Evolutionary conservation across 2,113 vertebrate genomes (phyloP).

Genomic region (Sterna hirundo): DNA sequence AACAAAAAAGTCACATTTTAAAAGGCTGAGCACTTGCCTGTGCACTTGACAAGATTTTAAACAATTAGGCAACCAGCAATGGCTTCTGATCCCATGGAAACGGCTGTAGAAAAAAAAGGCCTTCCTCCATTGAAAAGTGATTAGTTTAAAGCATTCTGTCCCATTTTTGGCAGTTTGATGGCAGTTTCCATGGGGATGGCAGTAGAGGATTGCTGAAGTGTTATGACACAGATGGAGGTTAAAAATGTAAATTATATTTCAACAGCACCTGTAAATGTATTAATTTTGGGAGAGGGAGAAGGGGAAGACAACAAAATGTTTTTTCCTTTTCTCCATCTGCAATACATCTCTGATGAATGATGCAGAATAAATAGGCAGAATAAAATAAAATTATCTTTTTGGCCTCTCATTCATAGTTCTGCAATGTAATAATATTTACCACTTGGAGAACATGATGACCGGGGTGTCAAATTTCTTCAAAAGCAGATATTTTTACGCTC

Average conservation of each 20-base stretch:
- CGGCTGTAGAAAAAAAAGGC: neutral
- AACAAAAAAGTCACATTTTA: neutral
- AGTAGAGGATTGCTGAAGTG: slow-evolving; percentile 9
- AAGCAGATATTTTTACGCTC: neutral
- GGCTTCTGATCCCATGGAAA: slow-evolving; percentile 59
- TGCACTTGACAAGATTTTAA: slow-evolving; percentile 39
- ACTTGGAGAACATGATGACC: neutral
- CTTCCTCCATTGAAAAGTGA: slow-evolving; percentile 28
- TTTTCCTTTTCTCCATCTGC: neutral
- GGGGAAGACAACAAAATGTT: neutral
- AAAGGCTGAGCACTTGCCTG: neutral
- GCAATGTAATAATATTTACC: neutral
- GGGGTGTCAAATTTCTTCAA: neutral
- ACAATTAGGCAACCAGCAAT: slow-evolving; percentile 16
- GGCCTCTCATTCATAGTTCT: neutral
- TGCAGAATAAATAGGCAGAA: neutral
- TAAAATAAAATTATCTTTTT: neutral
- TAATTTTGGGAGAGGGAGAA: neutral
- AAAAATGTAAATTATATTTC: slow-evolving; percentile 22
- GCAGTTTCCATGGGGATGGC: slow-evolving; percentile 37
- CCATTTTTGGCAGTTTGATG: slow-evolving; percentile 41
- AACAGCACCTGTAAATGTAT: slow-evolving; percentile 15
- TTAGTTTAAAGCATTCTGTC: slow-evolving; percentile 32
- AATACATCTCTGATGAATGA: neutral
- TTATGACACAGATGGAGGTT: slow-evolving; percentile 19